Evolutionary conservation across 2,888 invertebrate species (phyloP), one percentile per base, ranked within the genome.

Genomic region (Trissolcus brochymenae): DNA sequence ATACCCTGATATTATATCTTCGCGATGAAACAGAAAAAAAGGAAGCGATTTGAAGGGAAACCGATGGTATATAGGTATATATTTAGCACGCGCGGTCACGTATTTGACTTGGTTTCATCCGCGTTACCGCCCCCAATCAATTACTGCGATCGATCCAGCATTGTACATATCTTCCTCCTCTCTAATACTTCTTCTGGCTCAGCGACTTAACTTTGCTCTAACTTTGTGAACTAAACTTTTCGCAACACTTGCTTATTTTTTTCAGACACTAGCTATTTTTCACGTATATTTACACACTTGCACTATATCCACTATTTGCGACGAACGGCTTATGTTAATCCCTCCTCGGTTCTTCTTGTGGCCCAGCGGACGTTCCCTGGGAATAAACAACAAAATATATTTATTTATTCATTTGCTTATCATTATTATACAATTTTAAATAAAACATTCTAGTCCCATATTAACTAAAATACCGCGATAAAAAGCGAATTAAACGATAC

Each of bases 231-330:
- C 16, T 53, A 25, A 71, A 71, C 29, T 71, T 64, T 60, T 57
- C 43, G 40, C 29, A 40, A 64, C 75, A 53, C 75, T 55, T 71
- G 55, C 60, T 66, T 56, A 53, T 74, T 67, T 53, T 51, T 66
- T 51, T 40, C 62, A 19, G 43, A 55, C 76, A 77, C 76, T 76
- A 41, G 71, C 54, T 62, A 72, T 67, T 68, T 76, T 77, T 72
- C 76, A 77, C 76, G 72, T 72, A 77, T 77, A 77, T 77, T 77
- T 77, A 77, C 76, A 77, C 76, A 72, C 72, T 77, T 29, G 72
- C 76, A 72, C 76, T 46, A 77, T 61, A 70, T 72, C 55, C 76
- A 77, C 76, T 72, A 50, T 62, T 67, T 53, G 21, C 62, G 67
- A 54, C 55, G 67, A 72, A 72, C 59, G 76, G 49, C 57, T 72